Base-by-base conservation (phyloP, 1,140 invertebrate species). In the Paralvinella palmiformis region DNA sequence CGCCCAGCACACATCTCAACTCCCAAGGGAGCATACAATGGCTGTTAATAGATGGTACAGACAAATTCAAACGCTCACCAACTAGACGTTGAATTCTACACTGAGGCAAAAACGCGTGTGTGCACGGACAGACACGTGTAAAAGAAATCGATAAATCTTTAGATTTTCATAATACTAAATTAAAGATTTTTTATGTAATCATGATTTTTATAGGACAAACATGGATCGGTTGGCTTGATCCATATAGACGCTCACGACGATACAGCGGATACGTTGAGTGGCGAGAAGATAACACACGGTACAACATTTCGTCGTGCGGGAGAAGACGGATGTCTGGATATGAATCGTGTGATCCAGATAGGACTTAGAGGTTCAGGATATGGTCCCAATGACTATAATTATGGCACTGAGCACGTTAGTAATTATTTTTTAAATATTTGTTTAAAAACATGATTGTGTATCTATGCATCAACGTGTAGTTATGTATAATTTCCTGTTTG, bases 181-280 rank as follows among this genome's bases (percentile, higher is more conserved):
- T n/a, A n/a, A n/a, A n/a, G n/a, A n/a, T n/a, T n/a, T n/a, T n/a
- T n/a, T n/a, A n/a, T n/a, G n/a, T n/a, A n/a, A n/a, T n/a, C n/a
- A n/a, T n/a, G n/a, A n/a, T 41, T 41, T 41, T 10, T 41, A 17
- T 63, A 80, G 79, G 77, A 76, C 33, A 77, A 75, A 32, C 66
- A 78, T 71, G 79, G 79, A 3, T 73, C 79, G 2, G 74, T 80
- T 13, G 78, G 75, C n/a, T 66, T 79, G 62, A 71, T 80, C 15
- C 79, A 80, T 36, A 67, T 80, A 2, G 79, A 80, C 63, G 79
- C 79, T 37, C 79, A 80, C 63, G 64, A 71, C 3, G 79, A 80
- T 62, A 74, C 71, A 1, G 73, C 64, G 45, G 76, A 79, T 50
- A 32, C 41, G 4, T 77, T 77, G 74, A 64, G 73, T 29, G 75